These are phyloP conservation scores for Plectropomus leopardus DNA, from an alignment of 2,113 vertebrate species.

Conservation along the genomic window DNA sequence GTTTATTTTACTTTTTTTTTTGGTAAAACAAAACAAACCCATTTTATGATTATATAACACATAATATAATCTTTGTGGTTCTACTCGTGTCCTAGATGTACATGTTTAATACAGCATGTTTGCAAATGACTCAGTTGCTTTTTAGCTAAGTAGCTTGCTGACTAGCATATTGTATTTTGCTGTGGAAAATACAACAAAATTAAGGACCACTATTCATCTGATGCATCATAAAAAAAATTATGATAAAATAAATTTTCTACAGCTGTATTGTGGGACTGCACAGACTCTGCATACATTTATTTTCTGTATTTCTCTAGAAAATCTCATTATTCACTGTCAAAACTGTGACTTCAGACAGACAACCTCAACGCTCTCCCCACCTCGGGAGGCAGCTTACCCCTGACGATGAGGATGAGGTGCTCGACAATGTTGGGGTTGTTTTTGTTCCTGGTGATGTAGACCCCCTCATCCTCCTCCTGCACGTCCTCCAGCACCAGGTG, in stretches of 20 bases:
- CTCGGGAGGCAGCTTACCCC: conserved; percentile 57
- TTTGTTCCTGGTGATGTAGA: conserved; percentile 74
- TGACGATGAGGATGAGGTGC: conserved; percentile 73
- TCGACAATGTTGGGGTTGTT: conserved; percentile 31
- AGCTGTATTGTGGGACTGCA: neutral
- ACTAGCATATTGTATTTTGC: neutral
- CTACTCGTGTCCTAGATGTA: neutral
- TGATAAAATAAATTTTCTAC: neutral
- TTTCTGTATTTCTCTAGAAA: neutral
- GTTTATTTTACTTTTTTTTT: too few species aligned
- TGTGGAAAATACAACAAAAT: too few species aligned
- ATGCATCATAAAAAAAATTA: neutral
- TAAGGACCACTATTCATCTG: neutral
- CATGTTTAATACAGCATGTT: neutral
- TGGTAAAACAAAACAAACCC: too few species aligned
- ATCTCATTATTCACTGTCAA: neutral
- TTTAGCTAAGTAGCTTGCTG: neutral
- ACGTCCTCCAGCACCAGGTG: conserved; percentile 82
- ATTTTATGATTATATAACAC: too few species aligned
- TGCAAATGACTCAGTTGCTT: too few species aligned
- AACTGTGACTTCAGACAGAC: neutral
- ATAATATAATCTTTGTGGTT: too few species aligned
- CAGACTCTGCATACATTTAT: neutral
- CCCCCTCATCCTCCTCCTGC: conserved; percentile 81
- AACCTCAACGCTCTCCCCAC: neutral